phyloP scores from a whole-genome alignment of 53 echinoderm and acorn worm genomes.

The Zoroaster sp. region DNA sequence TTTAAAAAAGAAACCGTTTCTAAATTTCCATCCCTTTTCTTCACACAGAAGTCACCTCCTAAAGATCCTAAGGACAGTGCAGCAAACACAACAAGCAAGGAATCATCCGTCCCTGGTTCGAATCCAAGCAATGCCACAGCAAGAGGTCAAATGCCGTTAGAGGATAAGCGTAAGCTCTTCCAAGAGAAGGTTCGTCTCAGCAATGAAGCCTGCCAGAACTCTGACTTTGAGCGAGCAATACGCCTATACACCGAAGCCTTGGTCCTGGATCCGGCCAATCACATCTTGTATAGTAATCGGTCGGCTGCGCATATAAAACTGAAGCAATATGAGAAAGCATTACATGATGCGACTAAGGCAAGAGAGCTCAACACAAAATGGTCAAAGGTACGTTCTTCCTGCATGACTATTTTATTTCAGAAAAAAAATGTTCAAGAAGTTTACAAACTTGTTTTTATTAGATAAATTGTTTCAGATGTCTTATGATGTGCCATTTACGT shows the following conservation, averaged over 20 bases:
- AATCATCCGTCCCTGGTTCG: constrained; percentile 15
- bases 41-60: constrained; percentile 34
- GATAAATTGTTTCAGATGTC: too few relatives aligned
- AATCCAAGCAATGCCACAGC: constrained; percentile 8
- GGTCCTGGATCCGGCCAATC: constrained; percentile 89
- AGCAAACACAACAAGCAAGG: not conserved
- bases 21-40: not conserved
- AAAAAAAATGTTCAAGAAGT: too few relatives aligned
- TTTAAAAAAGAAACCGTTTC: too few relatives aligned
- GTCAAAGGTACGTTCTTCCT: constrained; percentile 93
- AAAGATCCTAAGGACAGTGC: not conserved
- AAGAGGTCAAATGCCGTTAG: constrained; percentile 50
- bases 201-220: constrained; percentile 95
- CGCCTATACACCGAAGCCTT: constrained; percentile 95
- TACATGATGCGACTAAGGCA: constrained; percentile 92
- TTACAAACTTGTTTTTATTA: too few relatives aligned
- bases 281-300: constrained; percentile 95
- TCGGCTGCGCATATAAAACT: constrained; percentile 97
- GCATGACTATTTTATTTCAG: too few relatives aligned
- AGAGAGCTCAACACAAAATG: constrained; percentile 96
- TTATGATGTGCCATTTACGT: too few relatives aligned
- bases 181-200: constrained; percentile 96
- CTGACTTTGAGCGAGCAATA: constrained; percentile 87
- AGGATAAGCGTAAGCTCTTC: constrained; percentile 89
- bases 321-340: constrained; percentile 93